Base-by-base conservation (phyloP, 2,113 vertebrate species). In the Pipa parva region DNA sequence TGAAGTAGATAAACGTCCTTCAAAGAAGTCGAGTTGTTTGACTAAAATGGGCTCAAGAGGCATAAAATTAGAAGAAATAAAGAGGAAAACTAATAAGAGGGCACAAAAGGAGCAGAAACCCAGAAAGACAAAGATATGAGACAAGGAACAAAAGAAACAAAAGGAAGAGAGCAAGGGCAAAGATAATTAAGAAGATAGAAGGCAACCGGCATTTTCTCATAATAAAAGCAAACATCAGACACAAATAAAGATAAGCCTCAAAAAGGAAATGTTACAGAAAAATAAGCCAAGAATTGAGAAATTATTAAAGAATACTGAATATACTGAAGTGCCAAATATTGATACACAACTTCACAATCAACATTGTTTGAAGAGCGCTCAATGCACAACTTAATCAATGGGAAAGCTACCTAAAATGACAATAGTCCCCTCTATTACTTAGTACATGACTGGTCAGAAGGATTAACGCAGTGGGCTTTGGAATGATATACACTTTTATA, bases 121-220 rank as follows among this genome's bases (percentile, higher is more conserved):
- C 54, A 20, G 42, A 59, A 61, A 54, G 57, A 60, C 58, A 59
- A 68, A 68, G 56, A 70, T 52, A 61, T 49, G n/a, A 26, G 29
- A 36, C 57, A 60, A 70, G 48, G 22, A 25, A 70, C 66, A 70
- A 70, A 70, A 61, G 58, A 54, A 54, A 45, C 15, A 58, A 70
- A 45, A 42, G 59, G 36, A 70, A 54, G 66, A 20, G 48, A 54
- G 39, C 57, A 70, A 70, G 57, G 31, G 27, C 48, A 54, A 25
- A 61, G 66, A 70, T 70, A 70, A 70, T 70, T 70, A 70, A 61
- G 66, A 61, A 70, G 66, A 70, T 70, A 70, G 48, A 60, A 50
- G 52, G 46, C 66, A 70, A 70, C 31, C 33, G 27, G 49, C 51
- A 59, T 61, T 61, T 61, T 70, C 66, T 70, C 54, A 48, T 61